phyloP scores from a whole-genome alignment of 2,797 vertebrate genomes.

The Siniperca scherzeri region DNA sequence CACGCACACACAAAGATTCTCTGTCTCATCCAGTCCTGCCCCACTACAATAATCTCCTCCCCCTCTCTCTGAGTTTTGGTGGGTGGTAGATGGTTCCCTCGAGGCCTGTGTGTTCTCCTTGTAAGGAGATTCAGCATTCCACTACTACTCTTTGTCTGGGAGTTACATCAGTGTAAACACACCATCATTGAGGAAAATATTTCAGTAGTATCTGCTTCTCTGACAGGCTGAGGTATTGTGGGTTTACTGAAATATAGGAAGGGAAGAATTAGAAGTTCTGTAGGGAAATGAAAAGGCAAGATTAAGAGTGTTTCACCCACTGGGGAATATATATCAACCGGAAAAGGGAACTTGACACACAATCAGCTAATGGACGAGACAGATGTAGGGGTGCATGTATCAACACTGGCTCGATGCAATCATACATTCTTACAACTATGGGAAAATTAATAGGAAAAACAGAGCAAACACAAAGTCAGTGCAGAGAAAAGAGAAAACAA shows the following conservation, averaged over 20 bases:
- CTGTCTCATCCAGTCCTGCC: conserved; percentile 54
- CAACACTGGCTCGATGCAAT: conserved; percentile 2
- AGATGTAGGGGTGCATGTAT: conserved; percentile 20
- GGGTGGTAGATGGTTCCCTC: conserved; percentile 64
- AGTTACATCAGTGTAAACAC: conserved; percentile 65
- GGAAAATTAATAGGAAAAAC: not conserved
- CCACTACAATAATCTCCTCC: conserved; percentile 65
- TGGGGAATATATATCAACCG: conserved; percentile 52
- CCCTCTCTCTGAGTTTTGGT: conserved; percentile 50
- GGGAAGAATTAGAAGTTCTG: conserved; percentile 3
- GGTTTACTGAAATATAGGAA: conserved; percentile 21
- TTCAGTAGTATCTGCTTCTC: not conserved
- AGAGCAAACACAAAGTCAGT: not conserved
- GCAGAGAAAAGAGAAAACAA: not conserved
- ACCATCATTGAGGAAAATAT: conserved; percentile 24
- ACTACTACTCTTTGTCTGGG: conserved; percentile 61
- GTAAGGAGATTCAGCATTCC: conserved; percentile 82
- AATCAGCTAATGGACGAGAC: conserved; percentile 79
- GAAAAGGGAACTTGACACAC: conserved; percentile 64
- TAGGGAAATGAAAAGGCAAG: conserved; percentile 24
- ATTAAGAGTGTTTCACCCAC: conserved; percentile 40
- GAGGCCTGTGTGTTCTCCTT: conserved; percentile 76
- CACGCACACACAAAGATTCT: conserved; percentile 47
- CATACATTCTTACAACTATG: not conserved
- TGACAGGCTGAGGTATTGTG: not conserved